Percentiles rank a stretch among this genome's conserved stretches.
Conservation (phyloP, 2,888 invertebrate genomes). For the Conops quadrifasciatus region DNA sequence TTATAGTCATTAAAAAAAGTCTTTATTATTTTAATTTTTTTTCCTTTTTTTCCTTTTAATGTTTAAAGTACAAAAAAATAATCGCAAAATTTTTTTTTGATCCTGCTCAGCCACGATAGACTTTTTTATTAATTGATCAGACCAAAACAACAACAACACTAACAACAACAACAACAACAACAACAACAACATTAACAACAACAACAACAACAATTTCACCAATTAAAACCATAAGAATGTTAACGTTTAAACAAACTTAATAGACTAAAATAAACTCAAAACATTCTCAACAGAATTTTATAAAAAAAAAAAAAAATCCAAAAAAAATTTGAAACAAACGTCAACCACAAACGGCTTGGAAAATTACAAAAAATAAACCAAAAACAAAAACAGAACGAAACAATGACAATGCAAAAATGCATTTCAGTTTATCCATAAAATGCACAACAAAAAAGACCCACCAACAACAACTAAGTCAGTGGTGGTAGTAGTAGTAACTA, state of each 20-base stretch:
- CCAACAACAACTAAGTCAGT: constrained; percentile 6
- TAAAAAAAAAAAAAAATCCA: constrained; percentile 7
- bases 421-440: constrained; percentile 49
- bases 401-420: constrained; percentile 44
- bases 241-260: constrained; percentile 23
- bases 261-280: constrained; percentile 9
- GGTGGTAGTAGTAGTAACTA: not conserved
- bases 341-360: not conserved
- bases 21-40: too few species aligned
- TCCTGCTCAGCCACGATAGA: too few species aligned
- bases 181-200: constrained; percentile 20
- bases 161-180: constrained; percentile 33
- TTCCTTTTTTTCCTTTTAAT: too few species aligned
- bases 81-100: too few species aligned
- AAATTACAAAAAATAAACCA: constrained; percentile 37
- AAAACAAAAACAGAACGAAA: not conserved
- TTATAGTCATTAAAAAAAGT: too few species aligned
- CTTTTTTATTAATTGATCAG: too few species aligned
- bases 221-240: constrained; percentile 23
- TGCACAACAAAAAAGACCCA: too few species aligned
- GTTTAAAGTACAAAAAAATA: too few species aligned
- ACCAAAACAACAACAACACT: too few species aligned
- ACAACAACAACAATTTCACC: constrained; percentile 22
- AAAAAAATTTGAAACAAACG: too few species aligned
- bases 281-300: not conserved